These are phyloP conservation scores for Oxyscelio sp. DNA, from an alignment of 2,888 invertebrate species.

Conservation along the genomic window DNA sequence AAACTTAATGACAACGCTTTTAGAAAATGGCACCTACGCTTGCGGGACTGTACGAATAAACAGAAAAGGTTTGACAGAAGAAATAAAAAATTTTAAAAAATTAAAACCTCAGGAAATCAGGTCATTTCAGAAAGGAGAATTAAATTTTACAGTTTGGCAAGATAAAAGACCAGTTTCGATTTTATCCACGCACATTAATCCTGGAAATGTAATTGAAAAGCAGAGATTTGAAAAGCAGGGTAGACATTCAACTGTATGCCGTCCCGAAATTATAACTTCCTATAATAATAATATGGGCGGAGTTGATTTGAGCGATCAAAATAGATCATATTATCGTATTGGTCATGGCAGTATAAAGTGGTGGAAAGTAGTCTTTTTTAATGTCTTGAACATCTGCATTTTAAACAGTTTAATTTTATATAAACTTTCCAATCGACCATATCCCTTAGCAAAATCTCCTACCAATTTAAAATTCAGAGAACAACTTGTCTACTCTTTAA, in stretches of 20 bases:
- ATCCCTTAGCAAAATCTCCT: too few relatives aligned
- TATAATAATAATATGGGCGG: constrained; percentile 41
- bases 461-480: too few relatives aligned
- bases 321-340: constrained; percentile 21
- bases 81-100: constrained; percentile 15
- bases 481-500: too few relatives aligned
- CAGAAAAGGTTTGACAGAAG: constrained; percentile 13
- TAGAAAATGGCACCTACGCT: neutral
- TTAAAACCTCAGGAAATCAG: constrained; percentile 7
- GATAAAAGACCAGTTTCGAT: constrained; percentile 24
- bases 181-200: neutral
- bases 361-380: constrained; percentile 33
- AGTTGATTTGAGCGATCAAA: constrained; percentile 31
- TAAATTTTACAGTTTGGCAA: constrained; percentile 10
- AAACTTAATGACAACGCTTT: constrained; percentile 18
- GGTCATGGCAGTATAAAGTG: constrained; percentile 27
- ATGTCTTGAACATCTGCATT: constrained; percentile 18
- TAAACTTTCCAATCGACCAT: neutral
- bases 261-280: neutral
- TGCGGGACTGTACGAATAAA: neutral
- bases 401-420: constrained; percentile 26
- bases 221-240: neutral
- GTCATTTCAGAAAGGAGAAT: constrained; percentile 5
- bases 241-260: neutral
- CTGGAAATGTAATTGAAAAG: constrained; percentile 3